These are phyloP conservation scores for Styela plicata DNA, from an alignment of 23 tunicate genomes.

Conservation along the genomic window DNA sequence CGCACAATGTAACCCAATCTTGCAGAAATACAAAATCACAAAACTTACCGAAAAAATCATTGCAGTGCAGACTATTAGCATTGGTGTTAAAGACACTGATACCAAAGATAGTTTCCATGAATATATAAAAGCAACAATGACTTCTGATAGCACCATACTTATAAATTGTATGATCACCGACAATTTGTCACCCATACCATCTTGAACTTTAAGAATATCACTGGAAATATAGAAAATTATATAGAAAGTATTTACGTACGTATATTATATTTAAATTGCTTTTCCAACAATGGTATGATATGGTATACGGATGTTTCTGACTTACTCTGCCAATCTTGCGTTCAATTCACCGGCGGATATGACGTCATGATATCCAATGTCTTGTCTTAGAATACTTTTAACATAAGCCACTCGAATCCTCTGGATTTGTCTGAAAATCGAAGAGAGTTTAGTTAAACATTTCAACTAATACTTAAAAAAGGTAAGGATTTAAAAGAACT, in stretches of 20 bases:
- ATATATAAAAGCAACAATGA: slow-evolving; percentile 59
- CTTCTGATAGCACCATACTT: slow-evolving; percentile 49
- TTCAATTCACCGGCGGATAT: not conserved
- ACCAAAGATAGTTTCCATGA: slow-evolving; percentile 97
- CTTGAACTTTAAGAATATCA: slow-evolving; percentile 80
- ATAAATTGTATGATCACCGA: slow-evolving; percentile 49
- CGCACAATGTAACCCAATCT: too few species aligned
- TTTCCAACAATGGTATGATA: too few species aligned
- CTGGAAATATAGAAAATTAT: slow-evolving; percentile 34
- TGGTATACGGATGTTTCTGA: too few species aligned
- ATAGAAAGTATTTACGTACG: not conserved
- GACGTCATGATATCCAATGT: not conserved
- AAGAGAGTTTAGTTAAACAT: too few species aligned
- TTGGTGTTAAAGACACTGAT: slow-evolving; percentile 61
- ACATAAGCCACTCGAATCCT: not conserved
- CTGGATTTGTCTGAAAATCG: not conserved
- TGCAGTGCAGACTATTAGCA: slow-evolving; percentile 45
- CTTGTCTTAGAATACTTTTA: not conserved
- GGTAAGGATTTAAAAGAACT: too few species aligned
- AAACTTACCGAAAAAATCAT: slow-evolving; percentile 45
- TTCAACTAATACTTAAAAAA: too few species aligned
- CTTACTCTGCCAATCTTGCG: not conserved
- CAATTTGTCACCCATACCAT: slow-evolving; percentile 91
- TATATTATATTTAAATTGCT: too few species aligned
- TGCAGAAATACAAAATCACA: too few species aligned